A percentile compares a stretch with the other conserved stretches of the same genome.
These are phyloP conservation scores for Dolichotis patagonum DNA, from an alignment of 2,113 vertebrate genomes.

Conservation along the genomic window DNA sequence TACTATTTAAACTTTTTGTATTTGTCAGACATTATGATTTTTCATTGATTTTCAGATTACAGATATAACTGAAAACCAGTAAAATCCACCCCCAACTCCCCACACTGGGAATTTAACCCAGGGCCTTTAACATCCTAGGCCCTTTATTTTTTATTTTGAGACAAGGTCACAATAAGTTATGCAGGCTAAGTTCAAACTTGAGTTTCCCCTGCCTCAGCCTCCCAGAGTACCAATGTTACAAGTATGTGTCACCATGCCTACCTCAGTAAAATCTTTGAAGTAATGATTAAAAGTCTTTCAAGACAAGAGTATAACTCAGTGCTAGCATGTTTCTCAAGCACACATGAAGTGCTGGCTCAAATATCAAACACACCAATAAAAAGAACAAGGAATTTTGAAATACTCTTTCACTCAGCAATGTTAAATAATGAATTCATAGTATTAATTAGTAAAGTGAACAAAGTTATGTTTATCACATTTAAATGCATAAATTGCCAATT, in stretches of 20 bases:
- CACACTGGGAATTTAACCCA: background rate
- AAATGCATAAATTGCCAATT: background rate
- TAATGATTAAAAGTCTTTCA: conserved; percentile 36
- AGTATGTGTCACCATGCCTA: background rate
- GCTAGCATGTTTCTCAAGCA: background rate
- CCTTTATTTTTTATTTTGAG: background rate
- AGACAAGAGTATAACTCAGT: background rate
- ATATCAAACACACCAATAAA: background rate
- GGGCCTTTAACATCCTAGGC: background rate
- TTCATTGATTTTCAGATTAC: conserved; percentile 39
- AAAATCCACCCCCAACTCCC: background rate
- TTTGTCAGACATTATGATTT: background rate
- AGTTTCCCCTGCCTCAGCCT: background rate
- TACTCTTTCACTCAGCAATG: background rate
- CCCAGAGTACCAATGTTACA: background rate
- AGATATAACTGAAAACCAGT: background rate
- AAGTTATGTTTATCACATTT: conserved; percentile 22
- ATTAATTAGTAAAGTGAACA: background rate
- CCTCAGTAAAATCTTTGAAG: conserved; percentile 36
- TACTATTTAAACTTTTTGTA: background rate
- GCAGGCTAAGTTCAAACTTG: background rate
- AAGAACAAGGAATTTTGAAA: background rate
- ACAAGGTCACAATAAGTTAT: background rate
- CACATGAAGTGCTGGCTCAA: background rate
- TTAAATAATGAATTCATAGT: conserved; percentile 3